Evolutionary conservation across 35 echinoderm and acorn worm species (phyloP).

Genomic region (Apostichopus parvimensis): DNA sequence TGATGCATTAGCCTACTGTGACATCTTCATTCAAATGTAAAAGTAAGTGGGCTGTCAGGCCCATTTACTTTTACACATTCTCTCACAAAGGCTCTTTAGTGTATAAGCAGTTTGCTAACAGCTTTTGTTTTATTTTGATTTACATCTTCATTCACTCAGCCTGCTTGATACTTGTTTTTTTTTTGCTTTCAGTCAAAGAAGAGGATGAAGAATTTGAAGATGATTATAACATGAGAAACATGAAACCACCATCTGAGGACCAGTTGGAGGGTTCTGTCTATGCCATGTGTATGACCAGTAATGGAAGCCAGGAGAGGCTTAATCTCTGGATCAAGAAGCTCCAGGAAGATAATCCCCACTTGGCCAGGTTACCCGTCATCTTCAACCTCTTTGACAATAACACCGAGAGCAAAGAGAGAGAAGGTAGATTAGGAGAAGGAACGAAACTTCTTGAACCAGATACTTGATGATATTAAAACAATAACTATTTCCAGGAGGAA

Average conservation of each 20-base stretch:
- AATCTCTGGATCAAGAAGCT: conserved; percentile 76
- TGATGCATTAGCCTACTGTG: too few species aligned
- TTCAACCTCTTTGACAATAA: conserved; percentile 79
- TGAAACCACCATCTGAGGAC: background rate
- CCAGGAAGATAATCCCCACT: conserved; percentile 87
- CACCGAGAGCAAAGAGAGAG: background rate
- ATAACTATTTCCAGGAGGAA: too few species aligned
- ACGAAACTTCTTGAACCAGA: conserved; percentile 21
- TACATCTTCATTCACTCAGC: background rate
- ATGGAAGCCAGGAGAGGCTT: conserved; percentile 53
- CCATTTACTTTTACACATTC: too few species aligned
- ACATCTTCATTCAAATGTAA: too few species aligned
- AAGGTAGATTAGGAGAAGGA: conserved; percentile 14
- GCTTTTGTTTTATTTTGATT: too few species aligned
- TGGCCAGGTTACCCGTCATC: conserved; percentile 77
- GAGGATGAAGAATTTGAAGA: conserved; percentile 29
- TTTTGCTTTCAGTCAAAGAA: background rate
- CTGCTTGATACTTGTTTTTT: background rate
- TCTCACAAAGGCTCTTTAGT: too few species aligned
- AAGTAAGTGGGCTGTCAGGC: too few species aligned
- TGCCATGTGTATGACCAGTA: conserved; percentile 89
- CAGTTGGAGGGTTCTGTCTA: conserved; percentile 80
- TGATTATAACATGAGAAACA: background rate
- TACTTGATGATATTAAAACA: background rate
- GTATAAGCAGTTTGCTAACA: too few species aligned